These are phyloP conservation scores for Phylloscopus collybita DNA, from an alignment of 2,797 vertebrate species.

Conservation along the genomic window DNA sequence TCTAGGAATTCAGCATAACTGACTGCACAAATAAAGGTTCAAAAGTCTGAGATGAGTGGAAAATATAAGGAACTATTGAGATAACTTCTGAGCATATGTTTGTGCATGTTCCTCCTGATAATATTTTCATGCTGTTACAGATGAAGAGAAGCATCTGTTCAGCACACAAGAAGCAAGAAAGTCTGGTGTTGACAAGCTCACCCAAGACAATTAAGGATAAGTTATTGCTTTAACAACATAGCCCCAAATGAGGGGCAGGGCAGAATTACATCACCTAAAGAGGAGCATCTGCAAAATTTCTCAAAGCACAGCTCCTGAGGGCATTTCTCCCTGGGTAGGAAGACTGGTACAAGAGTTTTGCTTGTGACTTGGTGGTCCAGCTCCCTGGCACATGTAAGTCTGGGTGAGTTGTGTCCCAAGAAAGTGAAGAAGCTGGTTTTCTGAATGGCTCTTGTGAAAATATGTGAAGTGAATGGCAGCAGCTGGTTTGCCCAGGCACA, in stretches of 20 bases:
- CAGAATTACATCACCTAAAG: constrained; percentile 25
- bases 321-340: not conserved
- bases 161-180: not conserved
- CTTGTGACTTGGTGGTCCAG: not conserved
- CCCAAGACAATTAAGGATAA: constrained; percentile 41
- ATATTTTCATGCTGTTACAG: constrained; percentile 33
- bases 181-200: constrained; percentile 46
- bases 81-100: not conserved
- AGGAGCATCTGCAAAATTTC: not conserved
- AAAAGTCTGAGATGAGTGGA: not conserved
- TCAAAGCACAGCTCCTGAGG: not conserved
- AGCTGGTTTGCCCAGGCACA: not conserved
- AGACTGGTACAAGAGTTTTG: not conserved
- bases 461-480: not conserved
- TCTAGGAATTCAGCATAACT: constrained; percentile 8
- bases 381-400: not conserved
- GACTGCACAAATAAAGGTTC: not conserved
- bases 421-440: not conserved
- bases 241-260: not conserved
- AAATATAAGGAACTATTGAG: not conserved
- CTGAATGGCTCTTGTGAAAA: not conserved
- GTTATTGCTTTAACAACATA: constrained; percentile 29
- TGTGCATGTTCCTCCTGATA: not conserved
- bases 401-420: accelerated
- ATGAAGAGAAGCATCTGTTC: constrained; percentile 9